Base-by-base conservation (phyloP, 2,797 vertebrate species). In the Nyctalus aviator region DNA sequence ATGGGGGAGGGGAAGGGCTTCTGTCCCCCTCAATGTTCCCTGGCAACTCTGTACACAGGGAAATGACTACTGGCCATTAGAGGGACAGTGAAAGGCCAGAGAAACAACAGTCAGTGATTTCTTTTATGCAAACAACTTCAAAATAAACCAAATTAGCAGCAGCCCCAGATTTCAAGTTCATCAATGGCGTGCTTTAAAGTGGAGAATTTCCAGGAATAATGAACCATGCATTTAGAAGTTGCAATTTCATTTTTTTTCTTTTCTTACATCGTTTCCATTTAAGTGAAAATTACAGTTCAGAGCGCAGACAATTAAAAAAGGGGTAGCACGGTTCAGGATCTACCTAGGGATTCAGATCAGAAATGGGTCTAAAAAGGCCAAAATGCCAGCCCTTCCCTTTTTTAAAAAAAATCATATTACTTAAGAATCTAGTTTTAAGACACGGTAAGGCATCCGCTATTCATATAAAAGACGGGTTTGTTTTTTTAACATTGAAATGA, bases 1-100 rank as follows among this genome's bases (percentile, higher is more conserved):
- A 10, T 4, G 0, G 21, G 6, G 21, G 6, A 1, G 2, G 0
- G 6, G 46, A 1, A 20, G 21, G 2, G 9, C 23, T 37, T 64
- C 44, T 20, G 18, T 64, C 62, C 32, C 21, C n/a, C 25, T 20
- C 62, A 27, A 1, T 7, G 5, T 3, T 48, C 32, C 32, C 75
- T 37, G n/a, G 86, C 21, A 64, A 55, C 46, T 27, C 46, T 15
- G 35, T 6, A 27, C 37, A 44, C 64, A 53, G 10, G 69, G 59
- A 35, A 13, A 21, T 32, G 79, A 44, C 18, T 10, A 9, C 35
- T 46, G 77, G 69, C 17, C 35, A 6, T 12, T 0, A 55, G 44
- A 11, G 68, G 27, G 27, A 27, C 50, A n/a, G 9, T 37, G 50
- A 84, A 85, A 90, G 64, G 68, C 12, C 25, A 84, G 14, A 35